Conservation (phyloP, 2,888 invertebrate species). For the Euphydryas editha region DNA sequence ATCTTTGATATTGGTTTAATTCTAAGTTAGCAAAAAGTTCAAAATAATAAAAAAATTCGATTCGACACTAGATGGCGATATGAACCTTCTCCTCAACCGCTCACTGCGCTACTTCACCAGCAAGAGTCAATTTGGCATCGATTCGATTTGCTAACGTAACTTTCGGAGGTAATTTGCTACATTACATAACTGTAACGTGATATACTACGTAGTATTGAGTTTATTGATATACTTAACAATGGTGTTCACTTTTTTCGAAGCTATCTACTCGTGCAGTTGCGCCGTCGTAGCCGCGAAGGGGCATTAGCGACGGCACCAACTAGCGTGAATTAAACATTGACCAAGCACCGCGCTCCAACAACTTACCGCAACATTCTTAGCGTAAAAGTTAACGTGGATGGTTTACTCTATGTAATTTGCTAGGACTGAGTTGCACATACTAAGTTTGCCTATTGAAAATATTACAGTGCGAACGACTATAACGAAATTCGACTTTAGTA, state of each 20-base stretch:
- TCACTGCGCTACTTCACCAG: conserved; percentile 37
- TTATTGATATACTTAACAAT: conserved; percentile 44
- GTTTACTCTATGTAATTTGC: conserved; percentile 83
- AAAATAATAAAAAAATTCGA: conserved; percentile 4
- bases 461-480: conserved; percentile 68
- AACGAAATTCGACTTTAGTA: conserved; percentile 64
- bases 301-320: conserved; percentile 59
- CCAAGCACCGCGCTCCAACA: conserved; percentile 73
- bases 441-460: conserved; percentile 61
- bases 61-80: conserved; percentile 38
- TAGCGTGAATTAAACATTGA: conserved; percentile 77
- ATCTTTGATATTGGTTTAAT: conserved; percentile 21
- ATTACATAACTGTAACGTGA: conserved; percentile 41
- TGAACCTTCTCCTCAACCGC: conserved; percentile 33
- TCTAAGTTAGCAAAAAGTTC: conserved; percentile 28
- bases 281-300: conserved; percentile 58
- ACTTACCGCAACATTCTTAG: conserved; percentile 83
- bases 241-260: conserved; percentile 43
- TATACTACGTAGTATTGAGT: conserved; percentile 40
- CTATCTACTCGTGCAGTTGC: conserved; percentile 46
- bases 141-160: conserved; percentile 42
- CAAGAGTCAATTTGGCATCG: conserved; percentile 35
- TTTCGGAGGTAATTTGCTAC: conserved; percentile 33
- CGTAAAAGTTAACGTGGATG: conserved; percentile 82
- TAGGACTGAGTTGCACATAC: conserved; percentile 70